Percentiles rank a stretch among this genome's conserved stretches.
Evolutionary conservation across 1,140 invertebrate species (phyloP).

Genomic region (Bombus haemorrhoidalis): DNA sequence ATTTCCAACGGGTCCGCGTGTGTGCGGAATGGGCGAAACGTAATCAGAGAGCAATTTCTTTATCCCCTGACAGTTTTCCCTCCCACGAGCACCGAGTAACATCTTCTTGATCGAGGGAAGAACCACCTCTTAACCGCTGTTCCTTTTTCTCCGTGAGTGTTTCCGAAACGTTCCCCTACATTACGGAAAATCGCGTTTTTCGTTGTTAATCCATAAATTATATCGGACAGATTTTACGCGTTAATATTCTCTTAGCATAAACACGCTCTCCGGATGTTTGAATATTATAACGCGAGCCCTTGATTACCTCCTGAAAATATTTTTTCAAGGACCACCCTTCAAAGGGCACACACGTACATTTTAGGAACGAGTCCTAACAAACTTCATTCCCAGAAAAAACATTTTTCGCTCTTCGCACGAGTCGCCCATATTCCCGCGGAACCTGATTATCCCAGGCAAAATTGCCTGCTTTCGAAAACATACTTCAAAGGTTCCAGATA

Average conservation of each 20-base stretch:
- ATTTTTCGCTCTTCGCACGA: slow-evolving; percentile 13
- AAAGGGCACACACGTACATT: neutral
- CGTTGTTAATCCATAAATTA: neutral
- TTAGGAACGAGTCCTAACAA: neutral
- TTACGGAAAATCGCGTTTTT: too few species aligned
- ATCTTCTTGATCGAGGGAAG: slow-evolving; percentile 28
- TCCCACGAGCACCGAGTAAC: neutral
- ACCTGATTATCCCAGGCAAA: slow-evolving; percentile 14
- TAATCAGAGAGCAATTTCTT: slow-evolving; percentile 41
- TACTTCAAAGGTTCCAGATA: neutral
- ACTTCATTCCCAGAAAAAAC: slow-evolving; percentile 19
- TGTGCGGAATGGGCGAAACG: neutral
- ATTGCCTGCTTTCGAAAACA: slow-evolving; percentile 15
- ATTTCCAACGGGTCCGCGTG: neutral
- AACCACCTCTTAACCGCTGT: neutral
- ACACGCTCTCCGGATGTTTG: too few species aligned
- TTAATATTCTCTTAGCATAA: neutral
- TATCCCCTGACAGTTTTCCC: slow-evolving; percentile 17
- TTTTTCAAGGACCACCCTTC: neutral
- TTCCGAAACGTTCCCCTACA: too few species aligned
- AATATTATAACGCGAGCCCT: neutral
- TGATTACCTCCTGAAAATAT: neutral
- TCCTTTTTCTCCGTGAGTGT: neutral
- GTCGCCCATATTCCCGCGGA: neutral
- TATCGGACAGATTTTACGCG: neutral